A percentile compares a stretch with the other conserved stretches of the same genome.
Evolutionary conservation across 2,888 invertebrate species (phyloP).

Genomic region (Anorthoa munda): DNA sequence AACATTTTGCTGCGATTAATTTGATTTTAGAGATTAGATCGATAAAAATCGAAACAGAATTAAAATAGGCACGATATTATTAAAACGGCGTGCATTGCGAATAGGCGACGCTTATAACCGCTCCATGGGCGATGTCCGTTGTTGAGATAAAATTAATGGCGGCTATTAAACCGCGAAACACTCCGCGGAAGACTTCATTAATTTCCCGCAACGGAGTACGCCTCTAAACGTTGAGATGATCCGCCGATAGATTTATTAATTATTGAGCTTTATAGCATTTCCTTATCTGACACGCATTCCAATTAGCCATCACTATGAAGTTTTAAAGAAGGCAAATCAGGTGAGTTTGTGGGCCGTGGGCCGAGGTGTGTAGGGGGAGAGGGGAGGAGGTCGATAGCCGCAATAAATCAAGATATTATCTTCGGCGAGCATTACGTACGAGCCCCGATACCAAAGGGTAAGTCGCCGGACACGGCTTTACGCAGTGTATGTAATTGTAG

Average conservation of each 20-base stretch:
- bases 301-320: constrained; percentile 59
- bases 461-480: constrained; percentile 74
- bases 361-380: constrained; percentile 52
- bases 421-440: constrained; percentile 84
- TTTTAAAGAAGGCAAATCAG: constrained; percentile 68
- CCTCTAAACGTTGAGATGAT: constrained; percentile 85
- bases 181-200: constrained; percentile 89
- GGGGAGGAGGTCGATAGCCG: constrained; percentile 81
- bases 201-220: constrained; percentile 85
- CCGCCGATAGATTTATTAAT: constrained; percentile 88
- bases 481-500: constrained; percentile 49
- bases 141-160: constrained; percentile 89
- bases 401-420: constrained; percentile 90
- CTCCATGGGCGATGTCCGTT: constrained; percentile 75
- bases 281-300: constrained; percentile 69
- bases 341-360: constrained; percentile 68
- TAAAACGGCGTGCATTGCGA: constrained; percentile 72
- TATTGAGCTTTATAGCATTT: constrained; percentile 79
- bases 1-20: constrained; percentile 55
- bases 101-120: constrained; percentile 67
- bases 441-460: constrained; percentile 84
- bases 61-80: constrained; percentile 64
- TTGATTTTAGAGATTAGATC: constrained; percentile 53
- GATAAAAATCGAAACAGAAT: constrained; percentile 54
- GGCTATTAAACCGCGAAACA: constrained; percentile 88